Percentiles rank a stretch among this genome's conserved stretches.
Conservation (phyloP, 2,888 invertebrate species). For the Euspilapteryx auroguttella region DNA sequence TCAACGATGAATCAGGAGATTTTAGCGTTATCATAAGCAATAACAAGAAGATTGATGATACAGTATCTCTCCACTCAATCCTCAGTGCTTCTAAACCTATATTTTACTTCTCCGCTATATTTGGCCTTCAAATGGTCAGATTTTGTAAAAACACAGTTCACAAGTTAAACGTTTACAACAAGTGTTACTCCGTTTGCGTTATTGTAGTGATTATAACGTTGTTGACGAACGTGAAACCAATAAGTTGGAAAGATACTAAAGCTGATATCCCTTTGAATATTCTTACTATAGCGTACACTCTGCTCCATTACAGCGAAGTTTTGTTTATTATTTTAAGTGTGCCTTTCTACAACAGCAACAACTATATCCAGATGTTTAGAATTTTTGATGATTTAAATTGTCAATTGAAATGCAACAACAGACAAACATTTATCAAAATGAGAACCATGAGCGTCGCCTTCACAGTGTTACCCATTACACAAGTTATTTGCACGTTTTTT, state of each 20-base stretch:
- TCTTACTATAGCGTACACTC: slow-evolving; percentile 18
- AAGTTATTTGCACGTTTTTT: not conserved
- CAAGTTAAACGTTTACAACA: slow-evolving; percentile 12
- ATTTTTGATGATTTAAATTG: too few relatives aligned
- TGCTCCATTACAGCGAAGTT: slow-evolving; percentile 15
- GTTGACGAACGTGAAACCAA: slow-evolving; percentile 12
- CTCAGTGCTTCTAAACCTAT: not conserved
- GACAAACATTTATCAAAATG: too few relatives aligned
- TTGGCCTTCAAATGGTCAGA: not conserved
- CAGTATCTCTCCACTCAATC: too few relatives aligned
- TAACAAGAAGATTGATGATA: too few relatives aligned
- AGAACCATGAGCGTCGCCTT: not conserved
- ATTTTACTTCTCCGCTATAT: not conserved
- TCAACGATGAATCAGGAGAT: not conserved
- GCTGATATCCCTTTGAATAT: slow-evolving; percentile 24
- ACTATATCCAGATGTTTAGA: too few relatives aligned
- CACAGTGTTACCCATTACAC: not conserved
- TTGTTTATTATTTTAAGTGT: too few relatives aligned
- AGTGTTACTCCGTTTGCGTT: slow-evolving; percentile 16
- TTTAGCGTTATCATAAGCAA: too few relatives aligned
- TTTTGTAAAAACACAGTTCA: slow-evolving; percentile 10
- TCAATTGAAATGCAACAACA: too few relatives aligned
- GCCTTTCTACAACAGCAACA: too few relatives aligned
- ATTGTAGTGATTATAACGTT: slow-evolving; percentile 11
- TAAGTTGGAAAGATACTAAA: slow-evolving; percentile 17